Percentiles rank a stretch among this genome's conserved stretches.
phyloP scores from a whole-genome alignment of 2,888 invertebrate species.

The Eristalis intricaria region DNA sequence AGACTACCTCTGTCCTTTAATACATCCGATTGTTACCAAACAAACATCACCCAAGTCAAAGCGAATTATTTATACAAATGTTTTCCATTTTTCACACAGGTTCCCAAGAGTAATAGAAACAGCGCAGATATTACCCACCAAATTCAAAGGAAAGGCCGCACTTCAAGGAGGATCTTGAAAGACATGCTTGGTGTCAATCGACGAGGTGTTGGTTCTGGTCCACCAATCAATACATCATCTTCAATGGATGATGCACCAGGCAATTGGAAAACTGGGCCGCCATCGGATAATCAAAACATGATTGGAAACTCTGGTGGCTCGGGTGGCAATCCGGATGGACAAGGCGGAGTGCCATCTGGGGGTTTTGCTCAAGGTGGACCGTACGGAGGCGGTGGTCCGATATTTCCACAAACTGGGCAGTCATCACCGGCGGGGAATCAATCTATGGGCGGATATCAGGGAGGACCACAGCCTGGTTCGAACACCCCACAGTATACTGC shows the following conservation, averaged over 20 bases:
- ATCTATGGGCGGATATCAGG: constrained; percentile 83
- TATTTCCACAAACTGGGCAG: constrained; percentile 87
- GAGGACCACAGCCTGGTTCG: constrained; percentile 88
- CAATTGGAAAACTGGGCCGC: constrained; percentile 89
- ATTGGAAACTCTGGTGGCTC: constrained; percentile 81
- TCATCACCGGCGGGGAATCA: constrained; percentile 89
- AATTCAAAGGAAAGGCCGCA: constrained; percentile 1
- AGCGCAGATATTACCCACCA: not conserved
- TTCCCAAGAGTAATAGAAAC: not conserved
- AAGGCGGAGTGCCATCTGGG: constrained; percentile 85
- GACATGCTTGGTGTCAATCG: constrained; percentile 89
- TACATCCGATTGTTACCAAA: too few relatives aligned
- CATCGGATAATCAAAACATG: constrained; percentile 76
- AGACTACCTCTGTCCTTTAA: too few relatives aligned
- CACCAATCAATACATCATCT: constrained; percentile 86
- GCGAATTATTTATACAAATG: too few relatives aligned
- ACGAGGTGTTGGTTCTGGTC: constrained; percentile 84
- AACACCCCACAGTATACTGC: constrained; percentile 92
- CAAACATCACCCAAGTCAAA: too few relatives aligned
- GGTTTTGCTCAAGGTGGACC: constrained; percentile 84
- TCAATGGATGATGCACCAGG: constrained; percentile 89
- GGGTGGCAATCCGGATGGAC: constrained; percentile 84
- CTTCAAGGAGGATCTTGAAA: constrained; percentile 5
- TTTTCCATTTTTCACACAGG: not conserved
- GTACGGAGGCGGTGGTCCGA: constrained; percentile 83